Conservation (phyloP, 2,113 vertebrate species). For the Sakesphorus luctuosus region DNA sequence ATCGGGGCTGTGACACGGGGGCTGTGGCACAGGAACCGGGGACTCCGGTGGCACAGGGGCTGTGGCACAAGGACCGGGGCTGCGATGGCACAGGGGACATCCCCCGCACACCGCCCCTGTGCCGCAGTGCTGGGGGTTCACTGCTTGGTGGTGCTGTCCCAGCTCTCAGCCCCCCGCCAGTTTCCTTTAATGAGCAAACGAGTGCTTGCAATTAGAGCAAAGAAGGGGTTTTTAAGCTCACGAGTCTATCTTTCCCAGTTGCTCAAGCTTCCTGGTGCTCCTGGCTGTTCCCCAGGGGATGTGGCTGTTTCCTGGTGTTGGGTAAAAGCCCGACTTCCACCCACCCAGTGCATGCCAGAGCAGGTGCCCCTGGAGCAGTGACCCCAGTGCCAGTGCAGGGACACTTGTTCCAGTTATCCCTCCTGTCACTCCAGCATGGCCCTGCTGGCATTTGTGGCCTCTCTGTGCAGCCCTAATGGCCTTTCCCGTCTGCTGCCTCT, state of each 20-base stretch:
- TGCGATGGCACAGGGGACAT: neutral
- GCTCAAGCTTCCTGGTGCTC: neutral
- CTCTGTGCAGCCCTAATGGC: accelerated
- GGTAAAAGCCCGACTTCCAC: neutral
- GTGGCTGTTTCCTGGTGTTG: neutral
- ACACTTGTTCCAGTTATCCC: neutral
- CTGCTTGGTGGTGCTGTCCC: accelerated
- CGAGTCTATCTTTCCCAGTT: neutral
- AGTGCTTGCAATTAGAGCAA: neutral
- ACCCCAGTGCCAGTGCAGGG: neutral
- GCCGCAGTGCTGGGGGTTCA: neutral
- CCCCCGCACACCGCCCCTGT: neutral
- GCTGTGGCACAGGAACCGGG: neutral
- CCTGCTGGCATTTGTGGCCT: accelerated
- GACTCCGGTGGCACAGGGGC: neutral
- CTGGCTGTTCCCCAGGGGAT: neutral
- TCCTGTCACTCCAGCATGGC: accelerated
- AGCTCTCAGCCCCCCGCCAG: neutral
- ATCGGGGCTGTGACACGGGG: too few species aligned
- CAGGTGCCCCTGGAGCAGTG: neutral
- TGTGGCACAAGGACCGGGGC: too few species aligned
- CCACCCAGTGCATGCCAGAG: accelerated
- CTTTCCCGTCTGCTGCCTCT: slow-evolving; percentile 18
- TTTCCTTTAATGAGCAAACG: accelerated
- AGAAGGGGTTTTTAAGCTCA: neutral